Base-by-base conservation (phyloP, 2,113 vertebrate species). In the Corythoichthys intestinalis region DNA sequence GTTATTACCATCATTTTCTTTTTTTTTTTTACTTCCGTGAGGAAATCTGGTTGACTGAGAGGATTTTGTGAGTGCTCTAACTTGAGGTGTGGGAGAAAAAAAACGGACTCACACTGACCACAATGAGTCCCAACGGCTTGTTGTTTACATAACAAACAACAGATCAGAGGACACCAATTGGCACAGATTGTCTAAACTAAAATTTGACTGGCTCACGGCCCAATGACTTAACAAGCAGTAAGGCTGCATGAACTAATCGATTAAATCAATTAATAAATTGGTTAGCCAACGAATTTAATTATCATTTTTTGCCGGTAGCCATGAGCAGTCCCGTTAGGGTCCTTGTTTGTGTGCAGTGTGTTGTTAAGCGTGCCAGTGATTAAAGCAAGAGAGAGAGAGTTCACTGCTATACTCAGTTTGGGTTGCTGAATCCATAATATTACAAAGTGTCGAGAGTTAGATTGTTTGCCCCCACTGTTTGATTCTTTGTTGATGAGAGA, bases 1-100 rank as follows among this genome's bases (percentile, higher is more conserved):
- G 35, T 5, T 37, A 37, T 53, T 53, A 20, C 6, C n/a, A 20
- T 49, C 13, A 14, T 49, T 49, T 46, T 46, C 11, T 46, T 54
- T 54, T 54, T 13, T 14, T 35, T 14, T 57, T 6, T 13, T 2
- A 34, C 12, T 37, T 14, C 11, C 1, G 41, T 47, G 61, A 78
- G 50, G 54, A 59, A 68, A 56, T 67, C 67, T 84, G 75, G 72
- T 78, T 75, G 60, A 67, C 65, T 50, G 72, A 71, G 65, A 83
- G 81, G 60, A 64, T 66, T 72, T 61, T 72, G 52, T 62, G 57
- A 74, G 69, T 78, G 76, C 78, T 76, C 65, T 53, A 37, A 52
- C 61, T 50, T 61, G 65, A 52, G 60, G 61, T 50, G 63, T 47
- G 56, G 49, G 54, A 79, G 37, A 47, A 35, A 54, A 20, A 12